phyloP scores from a whole-genome alignment of 2,888 invertebrate genomes.

The Pristionchus maxplancki region DNA sequence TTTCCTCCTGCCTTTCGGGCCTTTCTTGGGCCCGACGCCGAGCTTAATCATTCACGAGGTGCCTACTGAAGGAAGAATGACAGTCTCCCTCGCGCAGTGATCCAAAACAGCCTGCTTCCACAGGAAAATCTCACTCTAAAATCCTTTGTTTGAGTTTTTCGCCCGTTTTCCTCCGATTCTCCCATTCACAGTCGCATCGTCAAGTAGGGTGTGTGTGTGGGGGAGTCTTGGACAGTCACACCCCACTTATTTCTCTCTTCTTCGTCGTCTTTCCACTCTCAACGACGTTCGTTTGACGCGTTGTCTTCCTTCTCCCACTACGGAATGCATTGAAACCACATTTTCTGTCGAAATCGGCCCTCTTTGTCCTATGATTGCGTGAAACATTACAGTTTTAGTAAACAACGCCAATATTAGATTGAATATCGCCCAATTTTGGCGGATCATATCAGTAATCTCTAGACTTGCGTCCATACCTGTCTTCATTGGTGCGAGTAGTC shows the following conservation, averaged over 20 bases:
- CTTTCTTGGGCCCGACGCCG: neutral
- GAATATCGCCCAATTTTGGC: neutral
- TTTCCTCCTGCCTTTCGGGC: conserved; percentile 21
- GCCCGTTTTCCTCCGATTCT: no score
- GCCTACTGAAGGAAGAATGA: neutral
- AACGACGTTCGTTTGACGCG: conserved; percentile 5
- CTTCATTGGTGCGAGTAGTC: no score
- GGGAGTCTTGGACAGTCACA: conserved; percentile 25
- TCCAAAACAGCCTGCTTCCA: neutral
- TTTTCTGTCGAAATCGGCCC: neutral
- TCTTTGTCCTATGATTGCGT: neutral
- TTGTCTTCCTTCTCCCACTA: conserved; percentile 21
- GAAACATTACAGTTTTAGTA: no score
- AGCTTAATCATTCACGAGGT: neutral
- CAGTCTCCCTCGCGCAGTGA: neutral
- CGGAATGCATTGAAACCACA: conserved; percentile 4
- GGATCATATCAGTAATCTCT: neutral
- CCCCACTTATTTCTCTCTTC: conserved; percentile 12
- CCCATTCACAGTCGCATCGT: neutral
- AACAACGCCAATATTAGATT: no score
- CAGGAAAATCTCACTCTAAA: neutral
- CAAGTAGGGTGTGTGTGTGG: neutral
- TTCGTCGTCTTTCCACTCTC: conserved; percentile 26
- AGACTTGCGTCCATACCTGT: neutral
- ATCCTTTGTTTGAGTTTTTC: neutral